These are phyloP conservation scores for Adelosebastes latens DNA, from an alignment of 2,797 vertebrate species.

Conservation along the genomic window DNA sequence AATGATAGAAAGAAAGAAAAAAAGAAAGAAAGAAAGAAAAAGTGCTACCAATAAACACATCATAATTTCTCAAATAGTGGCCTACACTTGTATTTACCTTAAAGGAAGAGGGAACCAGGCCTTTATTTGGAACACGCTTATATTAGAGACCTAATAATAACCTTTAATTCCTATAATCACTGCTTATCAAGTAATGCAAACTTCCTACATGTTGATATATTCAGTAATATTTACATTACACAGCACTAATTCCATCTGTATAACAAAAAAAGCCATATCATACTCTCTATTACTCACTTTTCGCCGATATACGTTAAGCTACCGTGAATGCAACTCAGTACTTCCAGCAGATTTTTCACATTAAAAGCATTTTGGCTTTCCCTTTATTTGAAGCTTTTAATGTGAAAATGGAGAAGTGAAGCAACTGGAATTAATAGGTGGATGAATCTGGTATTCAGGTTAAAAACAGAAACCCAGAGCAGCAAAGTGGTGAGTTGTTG, in stretches of 20 bases:
- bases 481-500: no score
- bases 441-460: background rate
- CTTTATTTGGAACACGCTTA: background rate
- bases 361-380: background rate
- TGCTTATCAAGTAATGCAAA: background rate
- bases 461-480: background rate
- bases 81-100: no score
- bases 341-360: background rate
- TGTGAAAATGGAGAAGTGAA: background rate
- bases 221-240: background rate
- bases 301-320: background rate
- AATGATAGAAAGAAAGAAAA: no score
- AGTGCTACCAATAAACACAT: no score
- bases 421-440: background rate
- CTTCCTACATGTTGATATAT: background rate
- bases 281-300: background rate
- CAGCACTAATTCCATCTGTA: background rate
- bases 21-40: no score
- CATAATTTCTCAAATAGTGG: fast-evolving
- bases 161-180: background rate
- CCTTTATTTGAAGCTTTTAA: background rate
- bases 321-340: background rate
- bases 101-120: no score
- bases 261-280: no score
- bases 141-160: background rate